Evolutionary conservation across 2,888 invertebrate species (phyloP).

Genomic region (Chesias legatella): DNA sequence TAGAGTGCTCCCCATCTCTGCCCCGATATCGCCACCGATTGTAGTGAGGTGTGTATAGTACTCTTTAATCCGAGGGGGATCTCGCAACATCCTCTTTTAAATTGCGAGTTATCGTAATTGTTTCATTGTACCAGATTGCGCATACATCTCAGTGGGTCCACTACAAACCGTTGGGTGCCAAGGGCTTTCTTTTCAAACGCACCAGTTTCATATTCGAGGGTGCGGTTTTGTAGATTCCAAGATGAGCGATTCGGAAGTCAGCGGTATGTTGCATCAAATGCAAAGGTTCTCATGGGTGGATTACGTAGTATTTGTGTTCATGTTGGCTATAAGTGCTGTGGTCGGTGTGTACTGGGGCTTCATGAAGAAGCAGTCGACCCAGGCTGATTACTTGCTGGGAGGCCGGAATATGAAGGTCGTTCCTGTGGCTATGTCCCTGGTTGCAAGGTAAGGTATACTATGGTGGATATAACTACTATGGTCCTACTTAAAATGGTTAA

Average conservation of each 20-base stretch:
- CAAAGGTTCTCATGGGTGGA: slow-evolving; percentile 86
- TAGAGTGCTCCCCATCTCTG: too few species aligned
- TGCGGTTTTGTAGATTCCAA: too few species aligned
- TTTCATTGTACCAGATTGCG: slow-evolving; percentile 76
- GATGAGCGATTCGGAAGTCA: slow-evolving; percentile 61
- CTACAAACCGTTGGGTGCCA: slow-evolving; percentile 50
- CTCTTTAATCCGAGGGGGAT: slow-evolving; percentile 65
- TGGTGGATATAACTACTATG: too few species aligned
- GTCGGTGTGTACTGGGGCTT: slow-evolving; percentile 93
- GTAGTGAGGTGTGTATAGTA: too few species aligned
- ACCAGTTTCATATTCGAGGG: too few species aligned
- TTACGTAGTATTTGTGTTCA: slow-evolving; percentile 87
- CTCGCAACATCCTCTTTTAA: slow-evolving; percentile 79
- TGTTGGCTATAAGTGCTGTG: slow-evolving; percentile 87
- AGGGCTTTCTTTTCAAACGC: too few species aligned
- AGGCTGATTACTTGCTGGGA: slow-evolving; percentile 89
- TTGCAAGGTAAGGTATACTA: slow-evolving; percentile 83
- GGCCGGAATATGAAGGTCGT: slow-evolving; percentile 90
- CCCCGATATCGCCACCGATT: too few species aligned
- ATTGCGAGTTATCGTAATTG: slow-evolving; percentile 81
- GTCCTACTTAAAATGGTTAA: too few species aligned
- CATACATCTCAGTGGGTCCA: slow-evolving; percentile 46
- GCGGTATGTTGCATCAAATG: slow-evolving; percentile 73
- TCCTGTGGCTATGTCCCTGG: slow-evolving; percentile 91
- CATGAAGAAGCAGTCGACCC: slow-evolving; percentile 81